These are phyloP conservation scores for Cacatua alba DNA, from an alignment of 2,113 vertebrate species.

Conservation along the genomic window DNA sequence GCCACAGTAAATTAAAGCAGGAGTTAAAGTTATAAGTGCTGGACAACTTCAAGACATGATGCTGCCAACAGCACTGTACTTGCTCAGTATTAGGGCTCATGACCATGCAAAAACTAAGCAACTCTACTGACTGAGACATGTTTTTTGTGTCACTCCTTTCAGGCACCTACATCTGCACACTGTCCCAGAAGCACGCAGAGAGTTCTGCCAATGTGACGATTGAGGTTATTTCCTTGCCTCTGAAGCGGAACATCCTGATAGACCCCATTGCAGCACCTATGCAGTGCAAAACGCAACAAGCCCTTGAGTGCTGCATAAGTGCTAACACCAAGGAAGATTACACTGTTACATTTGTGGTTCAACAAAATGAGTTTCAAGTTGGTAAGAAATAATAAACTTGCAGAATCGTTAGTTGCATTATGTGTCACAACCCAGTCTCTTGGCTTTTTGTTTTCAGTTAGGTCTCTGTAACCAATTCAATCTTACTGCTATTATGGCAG, in stretches of 20 bases:
- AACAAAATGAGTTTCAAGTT: neutral
- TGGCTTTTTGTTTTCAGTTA: neutral
- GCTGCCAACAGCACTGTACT: neutral
- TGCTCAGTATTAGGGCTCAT: neutral
- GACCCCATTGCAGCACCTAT: slow-evolving; percentile 54
- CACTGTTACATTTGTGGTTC: slow-evolving; percentile 1
- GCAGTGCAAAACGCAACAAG: neutral
- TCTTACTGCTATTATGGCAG: neutral
- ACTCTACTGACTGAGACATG: neutral
- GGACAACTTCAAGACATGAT: neutral
- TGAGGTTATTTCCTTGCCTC: slow-evolving; percentile 57
- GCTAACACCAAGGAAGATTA: neutral
- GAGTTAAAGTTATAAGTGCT: neutral
- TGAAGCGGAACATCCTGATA: slow-evolving; percentile 54
- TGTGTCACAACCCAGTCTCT: neutral
- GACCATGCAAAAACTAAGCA: neutral
- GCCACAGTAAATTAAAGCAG: neutral
- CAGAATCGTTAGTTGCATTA: neutral
- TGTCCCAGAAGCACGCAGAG: slow-evolving; percentile 46
- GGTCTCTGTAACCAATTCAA: neutral
- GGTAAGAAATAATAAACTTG: slow-evolving; percentile 53
- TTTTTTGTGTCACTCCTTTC: neutral
- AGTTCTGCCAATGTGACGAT: slow-evolving; percentile 49
- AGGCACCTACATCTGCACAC: slow-evolving; percentile 76
- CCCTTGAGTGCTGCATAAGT: slow-evolving; percentile 66